These are phyloP conservation scores for Polyodon spathula DNA, from an alignment of 2,113 vertebrate species.

Conservation along the genomic window DNA sequence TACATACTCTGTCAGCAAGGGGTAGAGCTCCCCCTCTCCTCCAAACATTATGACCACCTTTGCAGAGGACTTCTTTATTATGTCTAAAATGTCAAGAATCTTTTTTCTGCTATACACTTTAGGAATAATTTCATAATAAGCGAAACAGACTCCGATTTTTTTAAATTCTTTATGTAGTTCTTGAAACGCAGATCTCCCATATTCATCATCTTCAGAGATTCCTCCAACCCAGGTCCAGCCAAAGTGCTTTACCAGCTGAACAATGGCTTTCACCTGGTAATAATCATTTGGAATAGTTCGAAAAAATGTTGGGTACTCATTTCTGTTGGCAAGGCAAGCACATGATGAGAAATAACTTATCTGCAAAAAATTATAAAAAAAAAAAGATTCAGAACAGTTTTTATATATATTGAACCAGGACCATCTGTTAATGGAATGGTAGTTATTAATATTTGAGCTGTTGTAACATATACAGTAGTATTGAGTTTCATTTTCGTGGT, in stretches of 20 bases:
- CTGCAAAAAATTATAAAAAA: constrained; percentile 24
- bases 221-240: constrained; percentile 58
- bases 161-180: constrained; percentile 46
- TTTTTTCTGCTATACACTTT: constrained; percentile 32
- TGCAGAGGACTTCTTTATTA: constrained; percentile 50
- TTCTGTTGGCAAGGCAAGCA: constrained; percentile 50
- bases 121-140: constrained; percentile 14
- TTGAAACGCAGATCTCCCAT: constrained; percentile 50
- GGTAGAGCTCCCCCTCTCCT: constrained; percentile 53
- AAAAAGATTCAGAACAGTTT: not conserved
- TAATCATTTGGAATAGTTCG: constrained; percentile 56
- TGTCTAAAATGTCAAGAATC: constrained; percentile 48
- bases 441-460: too few relatives aligned
- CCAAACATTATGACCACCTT: constrained; percentile 55
- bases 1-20: constrained; percentile 53
- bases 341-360: constrained; percentile 60
- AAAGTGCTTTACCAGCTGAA: constrained; percentile 48
- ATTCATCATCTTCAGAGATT: constrained; percentile 51
- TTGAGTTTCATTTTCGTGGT: too few relatives aligned
- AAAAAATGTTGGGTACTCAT: constrained; percentile 54
- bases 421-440: too few relatives aligned
- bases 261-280: constrained; percentile 53
- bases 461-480: too few relatives aligned
- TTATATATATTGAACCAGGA: not conserved
- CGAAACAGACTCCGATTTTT: constrained; percentile 11